Conservation (phyloP, 2,113 vertebrate species). For the Semnornis frantzii region DNA sequence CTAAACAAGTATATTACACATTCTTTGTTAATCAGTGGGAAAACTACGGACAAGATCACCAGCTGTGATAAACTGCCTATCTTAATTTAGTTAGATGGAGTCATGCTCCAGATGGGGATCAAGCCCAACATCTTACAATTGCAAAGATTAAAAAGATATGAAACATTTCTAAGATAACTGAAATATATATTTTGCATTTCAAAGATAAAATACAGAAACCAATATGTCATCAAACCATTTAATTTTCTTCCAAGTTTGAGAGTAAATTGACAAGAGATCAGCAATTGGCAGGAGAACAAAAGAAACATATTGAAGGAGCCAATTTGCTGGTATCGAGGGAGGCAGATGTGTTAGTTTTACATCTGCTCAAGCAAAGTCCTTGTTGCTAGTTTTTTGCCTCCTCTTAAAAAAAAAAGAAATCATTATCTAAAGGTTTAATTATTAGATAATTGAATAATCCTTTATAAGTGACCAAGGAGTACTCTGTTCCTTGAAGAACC, state of each 20-base stretch:
- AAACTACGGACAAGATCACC: conserved; percentile 10
- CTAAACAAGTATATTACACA: background rate
- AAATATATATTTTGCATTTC: conserved; percentile 57
- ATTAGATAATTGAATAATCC: conserved; percentile 43
- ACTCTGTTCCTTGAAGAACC: background rate
- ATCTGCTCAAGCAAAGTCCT: conserved; percentile 39
- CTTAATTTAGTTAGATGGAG: conserved; percentile 7
- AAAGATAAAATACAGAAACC: conserved; percentile 53
- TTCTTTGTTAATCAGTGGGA: background rate
- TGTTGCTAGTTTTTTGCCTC: background rate
- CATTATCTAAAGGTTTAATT: conserved; percentile 19
- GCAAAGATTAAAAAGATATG: conserved; percentile 25
- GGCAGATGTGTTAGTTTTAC: conserved; percentile 51
- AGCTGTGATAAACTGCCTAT: conserved; percentile 12
- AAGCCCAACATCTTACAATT: background rate
- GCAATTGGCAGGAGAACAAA: conserved; percentile 67
- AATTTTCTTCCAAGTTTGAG: conserved; percentile 57
- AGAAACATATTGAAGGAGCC: conserved; percentile 54
- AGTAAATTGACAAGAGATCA: conserved; percentile 54
- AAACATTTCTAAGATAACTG: conserved; percentile 28
- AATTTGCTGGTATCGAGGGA: conserved; percentile 25
- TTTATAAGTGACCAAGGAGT: background rate
- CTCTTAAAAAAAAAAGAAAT: background rate
- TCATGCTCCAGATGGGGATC: background rate
- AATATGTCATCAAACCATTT: conserved; percentile 59